A percentile compares a stretch with the other conserved stretches of the same genome.
Evolutionary conservation across 2,113 vertebrate genomes (phyloP).

Genomic region (Psilopsiagon aymara): DNA sequence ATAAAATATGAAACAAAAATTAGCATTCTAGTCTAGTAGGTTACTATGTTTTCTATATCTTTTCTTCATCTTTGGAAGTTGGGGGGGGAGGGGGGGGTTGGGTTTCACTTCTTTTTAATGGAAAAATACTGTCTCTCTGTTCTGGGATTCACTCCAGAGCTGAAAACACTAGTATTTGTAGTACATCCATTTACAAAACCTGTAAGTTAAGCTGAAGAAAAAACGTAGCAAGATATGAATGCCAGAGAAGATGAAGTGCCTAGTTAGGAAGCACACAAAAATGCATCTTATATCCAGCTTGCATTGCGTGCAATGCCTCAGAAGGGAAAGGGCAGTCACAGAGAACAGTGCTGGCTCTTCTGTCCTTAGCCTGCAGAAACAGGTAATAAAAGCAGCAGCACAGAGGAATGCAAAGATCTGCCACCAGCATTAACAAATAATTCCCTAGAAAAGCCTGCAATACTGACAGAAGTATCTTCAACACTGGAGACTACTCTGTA

Average conservation of each 20-base stretch:
- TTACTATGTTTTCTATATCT: background rate
- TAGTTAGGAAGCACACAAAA: background rate
- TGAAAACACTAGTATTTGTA: background rate
- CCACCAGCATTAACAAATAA: background rate
- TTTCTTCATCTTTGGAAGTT: background rate
- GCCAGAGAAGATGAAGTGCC: background rate
- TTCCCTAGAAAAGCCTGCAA: background rate
- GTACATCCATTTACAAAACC: background rate
- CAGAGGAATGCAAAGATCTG: background rate
- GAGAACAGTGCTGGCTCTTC: background rate
- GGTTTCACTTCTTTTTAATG: background rate
- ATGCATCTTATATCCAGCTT: background rate
- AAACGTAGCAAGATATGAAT: background rate
- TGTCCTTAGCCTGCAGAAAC: background rate
- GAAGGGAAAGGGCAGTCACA: background rate
- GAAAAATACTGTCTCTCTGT: background rate
- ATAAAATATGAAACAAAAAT: background rate
- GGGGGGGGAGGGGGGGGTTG: too few species aligned
- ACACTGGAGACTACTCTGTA: background rate
- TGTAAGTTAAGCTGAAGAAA: slow-evolving; percentile 8
- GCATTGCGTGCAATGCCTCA: background rate
- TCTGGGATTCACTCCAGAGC: background rate
- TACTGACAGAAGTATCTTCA: background rate
- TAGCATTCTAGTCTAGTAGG: background rate
- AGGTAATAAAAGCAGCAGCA: background rate